Evolutionary conservation across 2,888 invertebrate species (phyloP), one percentile per base, ranked within the genome.

Genomic region (Cryptocephalus primarius): DNA sequence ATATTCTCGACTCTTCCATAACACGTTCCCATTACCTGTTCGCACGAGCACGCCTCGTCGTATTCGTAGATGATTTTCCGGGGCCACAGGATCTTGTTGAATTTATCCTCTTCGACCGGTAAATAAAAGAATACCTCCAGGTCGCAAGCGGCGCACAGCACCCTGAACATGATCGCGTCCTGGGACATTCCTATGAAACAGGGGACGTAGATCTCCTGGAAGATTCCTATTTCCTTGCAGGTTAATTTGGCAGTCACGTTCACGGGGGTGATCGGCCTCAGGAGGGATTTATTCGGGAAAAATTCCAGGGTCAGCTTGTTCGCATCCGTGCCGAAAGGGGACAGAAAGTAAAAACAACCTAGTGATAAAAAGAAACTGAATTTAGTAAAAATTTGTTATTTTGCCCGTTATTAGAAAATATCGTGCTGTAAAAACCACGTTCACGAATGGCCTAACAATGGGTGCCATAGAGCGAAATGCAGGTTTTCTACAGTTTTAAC

Each of bases 61-160:
- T 52, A 54, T 43, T 59, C 57, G 40, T 55, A 59, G 11, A 57
- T 33, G 13, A 58, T 44, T 47, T 57, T 62, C 4, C 60, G 62
- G n/a, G 65, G 60, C 63, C 61, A 59, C 32, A 58, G 42, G 32
- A 62, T 43, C 50, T 57, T 55, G 40, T 54, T 47, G 41, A 51
- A 62, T 12, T 51, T 49, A 4, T 49, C 42, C 6, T 52, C 42
- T 6, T 53, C 43, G 33, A 48, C 45, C 1, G 70, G 71, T 36
- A 72, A 56, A 47, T 66, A 61, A 48, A 72, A 64, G 39, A 57
- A 54, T 1, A 72, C 62, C 40, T 60, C 60, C 12, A 72, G 53
- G 9, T 64, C 58, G 42, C 67, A 65, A 1, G 69, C 66, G 0
- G 55, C 53, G 34, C 67, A 68, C 31, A 71, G 53, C 8, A 73